Base-by-base conservation (phyloP, 2,888 invertebrate species). In the Scelioninae gen. 1 region DNA sequence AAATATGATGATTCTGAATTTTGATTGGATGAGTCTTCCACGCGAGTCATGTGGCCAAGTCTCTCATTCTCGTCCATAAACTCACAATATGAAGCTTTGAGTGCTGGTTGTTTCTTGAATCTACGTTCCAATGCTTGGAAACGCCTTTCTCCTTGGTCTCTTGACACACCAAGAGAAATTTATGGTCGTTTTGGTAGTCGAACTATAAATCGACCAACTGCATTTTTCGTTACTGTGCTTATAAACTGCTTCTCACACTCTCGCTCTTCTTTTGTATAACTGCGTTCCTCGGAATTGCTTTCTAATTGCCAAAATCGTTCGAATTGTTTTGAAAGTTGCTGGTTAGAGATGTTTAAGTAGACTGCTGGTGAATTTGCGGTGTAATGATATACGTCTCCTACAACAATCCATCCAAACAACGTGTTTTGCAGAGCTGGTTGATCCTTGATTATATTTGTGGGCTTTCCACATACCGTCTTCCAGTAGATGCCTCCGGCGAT, bases 381-480 rank as follows among this genome's bases (percentile, higher is more conserved):
- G n/a, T n/a, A n/a, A n/a, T n/a, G n/a, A n/a, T n/a, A n/a, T n/a
- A n/a, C n/a, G n/a, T 60, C 32, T 34, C 63, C 63, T 63, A 53
- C 74, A 0, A 74, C 32, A 9, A 71, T 60, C 71, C 71, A 71
- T 49, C 60, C 58, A 0, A 71, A 15, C 11, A 23, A n/a, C 4
- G 55, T 62, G 11, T 55, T 55, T 11, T 74, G 74, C 23, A 74
- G 29, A 9, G 62, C 62, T 13, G 71, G 60, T 40, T 72, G 62
- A 49, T 34, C 5, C 8, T 34, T 34, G 34, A 34, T n/a, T 34
- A 34, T 34, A 34, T 34, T 34, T 5, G 8, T 34, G 8, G 5
- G 34, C 5, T 34, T 34, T 34, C 34, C n/a, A n/a, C n/a, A n/a
- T n/a, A n/a, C n/a, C n/a, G n/a, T n/a, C n/a, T n/a, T n/a, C 34